A percentile compares a stretch with the other conserved stretches of the same genome.
Conservation (phyloP, 2,113 vertebrate genomes). For the Plestiodon gilberti region DNA sequence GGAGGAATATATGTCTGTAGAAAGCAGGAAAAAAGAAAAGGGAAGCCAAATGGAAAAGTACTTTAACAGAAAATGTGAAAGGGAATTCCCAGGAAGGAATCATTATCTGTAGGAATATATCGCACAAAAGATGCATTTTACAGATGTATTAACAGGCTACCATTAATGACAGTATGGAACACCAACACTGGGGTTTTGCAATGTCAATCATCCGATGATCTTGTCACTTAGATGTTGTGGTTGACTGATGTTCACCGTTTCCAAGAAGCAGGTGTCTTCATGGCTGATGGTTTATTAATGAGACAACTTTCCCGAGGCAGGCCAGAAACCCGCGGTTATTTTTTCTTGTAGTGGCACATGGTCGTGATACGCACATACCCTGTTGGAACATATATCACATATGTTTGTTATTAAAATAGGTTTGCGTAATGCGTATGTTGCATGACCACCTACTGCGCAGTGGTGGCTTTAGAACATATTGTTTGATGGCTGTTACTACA, state of each 20-base stretch:
- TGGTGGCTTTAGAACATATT: not conserved
- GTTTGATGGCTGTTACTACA: not conserved
- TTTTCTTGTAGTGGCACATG: slow-evolving; percentile 32
- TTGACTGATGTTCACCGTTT: not conserved
- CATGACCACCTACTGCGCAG: not conserved
- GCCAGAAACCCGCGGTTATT: not conserved
- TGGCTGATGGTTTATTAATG: not conserved
- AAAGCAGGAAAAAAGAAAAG: no score
- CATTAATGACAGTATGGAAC: not conserved
- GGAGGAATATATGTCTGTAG: not conserved
- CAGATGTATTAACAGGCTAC: slow-evolving; percentile 24
- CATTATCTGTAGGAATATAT: not conserved
- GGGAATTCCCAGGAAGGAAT: no score
- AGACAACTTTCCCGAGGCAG: not conserved
- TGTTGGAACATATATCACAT: slow-evolving; percentile 17
- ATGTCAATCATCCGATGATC: not conserved
- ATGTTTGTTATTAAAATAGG: not conserved
- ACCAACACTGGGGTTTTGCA: not conserved
- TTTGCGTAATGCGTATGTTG: not conserved
- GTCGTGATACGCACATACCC: slow-evolving; percentile 25
- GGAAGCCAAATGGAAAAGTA: no score
- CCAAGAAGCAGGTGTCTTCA: not conserved
- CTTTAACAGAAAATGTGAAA: no score
- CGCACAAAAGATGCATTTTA: slow-evolving; percentile 9
- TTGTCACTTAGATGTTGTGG: not conserved